Conservation (phyloP, 2,888 invertebrate genomes). For the Drosophila birchii region DNA sequence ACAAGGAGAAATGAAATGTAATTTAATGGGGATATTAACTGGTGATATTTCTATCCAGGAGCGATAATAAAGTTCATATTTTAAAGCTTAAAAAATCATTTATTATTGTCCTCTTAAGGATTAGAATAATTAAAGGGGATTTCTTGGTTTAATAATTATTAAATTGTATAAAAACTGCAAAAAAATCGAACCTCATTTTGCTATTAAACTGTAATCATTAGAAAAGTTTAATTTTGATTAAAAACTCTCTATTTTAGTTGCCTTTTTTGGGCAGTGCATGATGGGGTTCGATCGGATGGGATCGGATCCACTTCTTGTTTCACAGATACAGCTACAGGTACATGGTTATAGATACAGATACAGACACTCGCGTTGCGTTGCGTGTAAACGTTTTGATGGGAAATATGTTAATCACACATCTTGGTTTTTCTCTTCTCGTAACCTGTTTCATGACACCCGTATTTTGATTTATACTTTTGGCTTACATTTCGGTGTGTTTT, state of each 20-base stretch:
- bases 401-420: constrained; percentile 79
- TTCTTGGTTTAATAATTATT: neutral
- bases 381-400: constrained; percentile 74
- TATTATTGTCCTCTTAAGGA: too few relatives aligned
- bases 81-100: too few relatives aligned
- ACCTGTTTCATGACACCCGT: constrained; percentile 64
- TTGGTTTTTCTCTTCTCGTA: constrained; percentile 55
- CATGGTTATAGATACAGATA: constrained; percentile 29
- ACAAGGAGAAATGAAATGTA: neutral
- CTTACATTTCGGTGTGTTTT: constrained; percentile 59
- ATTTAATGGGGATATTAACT: neutral
- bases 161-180: neutral
- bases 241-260: too few relatives aligned
- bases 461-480: constrained; percentile 77
- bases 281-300: constrained; percentile 25
- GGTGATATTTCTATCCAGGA: neutral
- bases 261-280: constrained; percentile 2
- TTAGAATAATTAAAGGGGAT: neutral
- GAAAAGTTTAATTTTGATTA: neutral
- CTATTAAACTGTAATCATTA: neutral
- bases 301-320: constrained; percentile 77
- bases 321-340: constrained; percentile 21
- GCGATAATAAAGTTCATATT: neutral
- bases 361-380: constrained; percentile 33
- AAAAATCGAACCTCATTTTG: neutral